Conservation (phyloP, 2,888 invertebrate genomes). For the Atrina japonica region DNA sequence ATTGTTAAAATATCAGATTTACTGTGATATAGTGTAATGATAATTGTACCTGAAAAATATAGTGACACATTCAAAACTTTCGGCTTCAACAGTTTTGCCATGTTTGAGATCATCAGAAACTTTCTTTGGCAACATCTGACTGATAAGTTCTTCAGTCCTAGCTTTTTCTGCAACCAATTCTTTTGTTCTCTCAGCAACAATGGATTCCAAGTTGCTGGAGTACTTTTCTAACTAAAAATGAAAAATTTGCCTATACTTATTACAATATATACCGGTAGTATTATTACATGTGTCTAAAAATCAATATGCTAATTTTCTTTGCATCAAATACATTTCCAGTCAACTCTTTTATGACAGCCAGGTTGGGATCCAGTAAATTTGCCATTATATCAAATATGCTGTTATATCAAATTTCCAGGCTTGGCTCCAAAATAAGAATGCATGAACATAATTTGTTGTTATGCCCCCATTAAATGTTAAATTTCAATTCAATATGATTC, state of each 20-base stretch:
- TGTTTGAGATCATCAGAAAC: conserved; percentile 71
- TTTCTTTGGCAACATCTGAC: conserved; percentile 73
- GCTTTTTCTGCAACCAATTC: conserved; percentile 71
- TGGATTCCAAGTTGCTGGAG: conserved; percentile 68
- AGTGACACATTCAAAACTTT: conserved; percentile 68
- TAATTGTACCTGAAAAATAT: conserved; percentile 71
- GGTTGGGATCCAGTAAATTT: no score
- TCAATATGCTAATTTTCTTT: no score
- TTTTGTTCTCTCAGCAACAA: conserved; percentile 66
- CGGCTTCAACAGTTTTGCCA: conserved; percentile 65
- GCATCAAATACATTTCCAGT: no score
- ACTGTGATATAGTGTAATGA: no score
- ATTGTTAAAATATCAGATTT: no score
- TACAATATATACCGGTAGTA: background rate
- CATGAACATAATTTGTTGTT: no score
- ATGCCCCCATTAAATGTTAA: no score
- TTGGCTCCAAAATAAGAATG: no score
- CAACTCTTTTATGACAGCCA: no score
- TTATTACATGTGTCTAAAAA: background rate
- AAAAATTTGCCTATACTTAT: background rate
- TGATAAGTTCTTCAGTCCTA: conserved; percentile 71
- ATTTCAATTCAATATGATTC: no score
- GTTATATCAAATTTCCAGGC: no score
- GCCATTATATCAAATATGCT: no score
- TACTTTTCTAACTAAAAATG: conserved; percentile 60